Evolutionary conservation across 2,797 vertebrate genomes (phyloP).

Genomic region (Darevskia mixta): DNA sequence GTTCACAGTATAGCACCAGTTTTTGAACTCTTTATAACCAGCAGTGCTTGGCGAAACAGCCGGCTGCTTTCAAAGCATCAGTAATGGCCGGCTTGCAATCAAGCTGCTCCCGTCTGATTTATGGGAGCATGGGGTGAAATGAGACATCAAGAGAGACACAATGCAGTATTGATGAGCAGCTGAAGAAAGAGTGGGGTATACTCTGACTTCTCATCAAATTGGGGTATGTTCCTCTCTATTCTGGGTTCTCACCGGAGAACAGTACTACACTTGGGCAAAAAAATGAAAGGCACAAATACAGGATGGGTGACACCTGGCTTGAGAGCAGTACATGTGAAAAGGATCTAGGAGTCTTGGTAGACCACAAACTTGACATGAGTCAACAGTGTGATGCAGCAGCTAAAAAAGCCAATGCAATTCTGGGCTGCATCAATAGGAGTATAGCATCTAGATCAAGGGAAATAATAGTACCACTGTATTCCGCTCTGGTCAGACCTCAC

Average conservation of each 20-base stretch:
- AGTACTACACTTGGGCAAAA: not conserved
- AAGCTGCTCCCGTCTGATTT: rapidly evolving
- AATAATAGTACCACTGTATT: too few species aligned
- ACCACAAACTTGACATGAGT: too few species aligned
- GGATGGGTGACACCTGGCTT: too few species aligned
- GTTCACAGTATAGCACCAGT: conserved; percentile 41
- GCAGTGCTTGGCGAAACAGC: conserved; percentile 26
- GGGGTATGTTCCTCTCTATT: conserved; percentile 11
- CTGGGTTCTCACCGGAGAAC: not conserved
- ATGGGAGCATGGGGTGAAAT: conserved; percentile 5
- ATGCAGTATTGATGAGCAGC: conserved; percentile 23
- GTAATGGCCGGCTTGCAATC: conserved; percentile 17
- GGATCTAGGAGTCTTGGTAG: too few species aligned
- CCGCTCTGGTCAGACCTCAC: too few species aligned
- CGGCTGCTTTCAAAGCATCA: conserved; percentile 30
- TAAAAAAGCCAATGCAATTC: too few species aligned
- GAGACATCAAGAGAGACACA: not conserved
- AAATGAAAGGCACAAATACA: too few species aligned
- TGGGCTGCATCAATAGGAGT: too few species aligned
- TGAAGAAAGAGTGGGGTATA: not conserved
- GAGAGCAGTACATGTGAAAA: too few species aligned
- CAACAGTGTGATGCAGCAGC: too few species aligned
- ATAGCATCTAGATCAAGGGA: too few species aligned
- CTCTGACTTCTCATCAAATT: too few species aligned
- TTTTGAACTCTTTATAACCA: conserved; percentile 41